Evolutionary conservation across 2,797 vertebrate species (phyloP).

Genomic region (Yasuhikotakia modesta): DNA sequence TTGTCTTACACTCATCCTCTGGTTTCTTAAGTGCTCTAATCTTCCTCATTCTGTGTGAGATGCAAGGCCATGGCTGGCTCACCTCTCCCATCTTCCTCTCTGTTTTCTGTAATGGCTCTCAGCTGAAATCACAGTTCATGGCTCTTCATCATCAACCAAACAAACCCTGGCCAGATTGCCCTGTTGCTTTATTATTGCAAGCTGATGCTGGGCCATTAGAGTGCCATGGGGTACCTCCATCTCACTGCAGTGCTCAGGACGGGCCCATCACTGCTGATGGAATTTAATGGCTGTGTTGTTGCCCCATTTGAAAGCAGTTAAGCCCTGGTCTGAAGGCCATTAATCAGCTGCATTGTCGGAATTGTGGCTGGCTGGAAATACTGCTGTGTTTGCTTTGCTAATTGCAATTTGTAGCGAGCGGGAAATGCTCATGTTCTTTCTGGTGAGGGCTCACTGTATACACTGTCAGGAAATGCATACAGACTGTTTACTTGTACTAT

Average conservation of each 20-base stretch:
- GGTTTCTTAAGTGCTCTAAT: constrained; percentile 44
- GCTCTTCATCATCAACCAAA: constrained; percentile 46
- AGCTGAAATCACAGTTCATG: constrained; percentile 54
- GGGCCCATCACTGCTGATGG: constrained; percentile 38
- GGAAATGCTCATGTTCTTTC: constrained; percentile 27
- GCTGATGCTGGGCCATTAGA: constrained; percentile 46
- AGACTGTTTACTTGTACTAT: neutral
- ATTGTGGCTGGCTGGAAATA: constrained; percentile 24
- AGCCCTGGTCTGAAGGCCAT: constrained; percentile 51
- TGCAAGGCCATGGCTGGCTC: constrained; percentile 12
- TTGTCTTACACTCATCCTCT: constrained; percentile 30
- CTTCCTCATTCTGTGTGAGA: constrained; percentile 32
- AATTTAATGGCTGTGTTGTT: constrained; percentile 52
- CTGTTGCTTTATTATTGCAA: constrained; percentile 53
- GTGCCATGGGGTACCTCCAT: constrained; percentile 34
- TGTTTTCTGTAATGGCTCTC: constrained; percentile 51
- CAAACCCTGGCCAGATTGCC: constrained; percentile 42
- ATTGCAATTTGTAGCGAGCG: constrained; percentile 47
- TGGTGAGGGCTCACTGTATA: constrained; percentile 12
- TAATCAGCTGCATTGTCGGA: constrained; percentile 53
- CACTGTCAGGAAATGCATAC: neutral
- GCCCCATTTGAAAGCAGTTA: constrained; percentile 54
- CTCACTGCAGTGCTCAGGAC: constrained; percentile 7
- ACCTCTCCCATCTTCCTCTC: constrained; percentile 25
- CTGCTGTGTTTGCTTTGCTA: constrained; percentile 55